These are phyloP conservation scores for Odontophorus gujanensis DNA, from an alignment of 2,113 vertebrate genomes.

Conservation along the genomic window DNA sequence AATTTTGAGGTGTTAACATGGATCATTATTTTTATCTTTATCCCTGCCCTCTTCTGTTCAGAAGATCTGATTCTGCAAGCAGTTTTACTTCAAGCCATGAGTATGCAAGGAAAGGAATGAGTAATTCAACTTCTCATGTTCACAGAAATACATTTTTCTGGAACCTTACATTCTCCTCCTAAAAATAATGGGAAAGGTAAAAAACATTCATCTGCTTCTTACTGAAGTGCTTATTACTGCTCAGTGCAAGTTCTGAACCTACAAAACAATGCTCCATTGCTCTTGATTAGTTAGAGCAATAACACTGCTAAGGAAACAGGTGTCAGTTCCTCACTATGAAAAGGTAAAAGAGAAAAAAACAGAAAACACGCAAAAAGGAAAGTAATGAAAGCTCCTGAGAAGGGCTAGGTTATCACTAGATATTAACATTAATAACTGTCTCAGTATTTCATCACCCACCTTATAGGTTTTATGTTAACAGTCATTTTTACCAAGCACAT, in stretches of 20 bases:
- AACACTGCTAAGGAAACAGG: background rate
- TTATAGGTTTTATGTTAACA: background rate
- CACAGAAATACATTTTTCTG: background rate
- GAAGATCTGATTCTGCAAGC: background rate
- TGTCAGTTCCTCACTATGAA: background rate
- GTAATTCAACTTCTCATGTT: background rate
- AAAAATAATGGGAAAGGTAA: background rate
- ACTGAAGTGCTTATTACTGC: background rate
- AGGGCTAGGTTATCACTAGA: background rate
- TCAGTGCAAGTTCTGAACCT: background rate
- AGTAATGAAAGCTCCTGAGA: background rate
- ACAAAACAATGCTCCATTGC: background rate
- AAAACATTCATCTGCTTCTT: background rate
- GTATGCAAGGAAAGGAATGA: background rate
- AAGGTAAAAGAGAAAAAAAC: background rate
- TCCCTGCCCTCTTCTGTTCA: background rate
- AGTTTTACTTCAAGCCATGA: background rate
- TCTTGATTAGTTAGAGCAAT: background rate
- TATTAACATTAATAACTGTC: background rate
- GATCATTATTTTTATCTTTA: background rate
- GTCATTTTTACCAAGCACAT: background rate
- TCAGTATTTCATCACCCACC: background rate
- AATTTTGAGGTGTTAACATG: background rate
- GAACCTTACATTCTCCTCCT: background rate
- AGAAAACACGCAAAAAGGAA: background rate